These are phyloP conservation scores for Myrmecophaga tridactyla DNA, from an alignment of 2,113 vertebrate species.

Conservation along the genomic window DNA sequence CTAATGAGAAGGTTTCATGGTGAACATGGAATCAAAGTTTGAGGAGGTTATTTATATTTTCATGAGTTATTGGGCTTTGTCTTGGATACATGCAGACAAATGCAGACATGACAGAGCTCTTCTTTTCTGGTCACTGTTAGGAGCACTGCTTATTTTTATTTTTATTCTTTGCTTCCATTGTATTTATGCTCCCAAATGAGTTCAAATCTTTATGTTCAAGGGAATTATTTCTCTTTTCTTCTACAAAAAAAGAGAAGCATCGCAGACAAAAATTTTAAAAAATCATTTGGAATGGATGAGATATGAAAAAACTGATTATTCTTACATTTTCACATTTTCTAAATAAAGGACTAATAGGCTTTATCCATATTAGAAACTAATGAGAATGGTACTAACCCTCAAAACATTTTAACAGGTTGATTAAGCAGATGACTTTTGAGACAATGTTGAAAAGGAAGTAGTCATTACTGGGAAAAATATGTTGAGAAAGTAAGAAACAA, in stretches of 20 bases:
- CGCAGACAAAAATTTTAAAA: background rate
- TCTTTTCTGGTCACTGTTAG: background rate
- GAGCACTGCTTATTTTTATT: background rate
- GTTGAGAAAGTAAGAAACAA: background rate
- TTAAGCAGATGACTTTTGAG: background rate
- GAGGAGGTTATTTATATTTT: background rate
- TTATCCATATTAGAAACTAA: background rate
- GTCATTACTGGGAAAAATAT: background rate
- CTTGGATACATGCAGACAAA: background rate
- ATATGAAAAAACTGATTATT: background rate
- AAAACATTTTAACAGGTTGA: background rate
- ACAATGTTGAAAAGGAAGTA: background rate
- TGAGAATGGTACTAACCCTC: background rate
- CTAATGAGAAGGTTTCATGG: background rate
- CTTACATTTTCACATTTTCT: background rate
- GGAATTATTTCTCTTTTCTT: too few species aligned
- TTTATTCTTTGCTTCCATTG: background rate
- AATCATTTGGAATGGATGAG: background rate
- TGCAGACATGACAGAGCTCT: background rate
- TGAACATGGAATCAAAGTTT: background rate
- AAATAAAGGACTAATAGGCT: background rate
- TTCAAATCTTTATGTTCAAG: background rate
- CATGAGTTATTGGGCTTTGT: background rate
- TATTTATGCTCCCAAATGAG: background rate
- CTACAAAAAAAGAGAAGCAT: background rate